Conservation (phyloP, 2,797 vertebrate genomes). For the Arvicola amphibius region DNA sequence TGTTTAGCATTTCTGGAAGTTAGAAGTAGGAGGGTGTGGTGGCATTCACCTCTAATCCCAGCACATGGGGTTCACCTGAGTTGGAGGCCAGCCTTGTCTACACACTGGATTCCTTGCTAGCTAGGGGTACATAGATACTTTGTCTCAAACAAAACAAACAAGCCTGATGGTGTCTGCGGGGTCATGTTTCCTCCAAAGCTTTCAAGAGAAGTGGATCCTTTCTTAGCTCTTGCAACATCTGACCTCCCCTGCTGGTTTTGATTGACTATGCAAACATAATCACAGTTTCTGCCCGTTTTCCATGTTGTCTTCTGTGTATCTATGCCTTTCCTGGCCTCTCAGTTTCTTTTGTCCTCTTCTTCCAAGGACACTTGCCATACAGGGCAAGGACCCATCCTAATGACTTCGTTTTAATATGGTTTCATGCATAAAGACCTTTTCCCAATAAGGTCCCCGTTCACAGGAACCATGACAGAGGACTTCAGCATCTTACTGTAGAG, state of each 20-base stretch:
- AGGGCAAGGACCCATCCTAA: neutral
- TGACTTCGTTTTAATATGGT: neutral
- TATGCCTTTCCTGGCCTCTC: neutral
- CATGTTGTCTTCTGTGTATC: neutral
- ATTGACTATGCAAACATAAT: neutral
- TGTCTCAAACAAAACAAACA: neutral
- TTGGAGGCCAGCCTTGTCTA: neutral
- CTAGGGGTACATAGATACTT: neutral
- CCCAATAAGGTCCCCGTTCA: neutral
- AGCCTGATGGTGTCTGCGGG: neutral
- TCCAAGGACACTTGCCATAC: neutral
- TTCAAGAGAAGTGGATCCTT: neutral
- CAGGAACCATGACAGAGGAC: neutral
- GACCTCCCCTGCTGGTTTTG: neutral
- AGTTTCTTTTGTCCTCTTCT: neutral
- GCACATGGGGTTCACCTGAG: neutral
- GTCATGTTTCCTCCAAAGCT: neutral
- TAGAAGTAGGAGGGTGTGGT: neutral
- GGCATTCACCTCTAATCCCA: neutral
- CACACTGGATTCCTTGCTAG: neutral
- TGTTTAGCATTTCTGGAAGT: neutral
- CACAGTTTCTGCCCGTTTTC: neutral
- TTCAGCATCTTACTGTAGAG: neutral
- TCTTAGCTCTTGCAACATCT: neutral
- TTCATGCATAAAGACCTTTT: slow-evolving; percentile 3